Percentiles rank a stretch among this genome's conserved stretches.
phyloP scores from a whole-genome alignment of 2,888 invertebrate species.

The Trichopria drosophilae region DNA sequence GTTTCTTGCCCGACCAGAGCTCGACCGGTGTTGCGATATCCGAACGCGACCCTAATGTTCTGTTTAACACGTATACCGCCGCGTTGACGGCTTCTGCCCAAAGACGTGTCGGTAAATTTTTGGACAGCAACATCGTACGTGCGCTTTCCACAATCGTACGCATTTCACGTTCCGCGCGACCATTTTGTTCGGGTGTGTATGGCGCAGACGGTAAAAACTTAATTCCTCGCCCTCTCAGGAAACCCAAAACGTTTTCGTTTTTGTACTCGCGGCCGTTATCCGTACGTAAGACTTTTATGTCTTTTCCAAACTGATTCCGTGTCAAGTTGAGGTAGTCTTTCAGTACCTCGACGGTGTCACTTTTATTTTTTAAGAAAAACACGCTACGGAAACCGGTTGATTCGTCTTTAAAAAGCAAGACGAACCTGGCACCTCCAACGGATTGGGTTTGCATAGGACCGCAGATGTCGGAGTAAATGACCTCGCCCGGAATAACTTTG shows the following conservation, averaged over 20 bases:
- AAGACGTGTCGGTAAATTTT: slow-evolving; percentile 19
- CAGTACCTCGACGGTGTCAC: slow-evolving; percentile 4
- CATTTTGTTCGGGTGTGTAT: slow-evolving; percentile 37
- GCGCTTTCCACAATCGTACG: slow-evolving; percentile 35
- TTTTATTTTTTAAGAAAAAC: slow-evolving; percentile 17
- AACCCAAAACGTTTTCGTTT: slow-evolving; percentile 8
- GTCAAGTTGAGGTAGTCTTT: slow-evolving; percentile 8
- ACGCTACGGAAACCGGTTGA: slow-evolving; percentile 14
- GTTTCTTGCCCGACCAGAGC: slow-evolving; percentile 29
- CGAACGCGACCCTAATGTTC: slow-evolving; percentile 21
- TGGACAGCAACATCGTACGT: slow-evolving; percentile 31
- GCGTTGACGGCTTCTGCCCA: slow-evolving; percentile 34
- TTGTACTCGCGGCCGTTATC: slow-evolving; percentile 26
- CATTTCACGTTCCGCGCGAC: slow-evolving; percentile 34
- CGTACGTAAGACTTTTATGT: slow-evolving; percentile 22
- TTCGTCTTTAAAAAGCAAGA: slow-evolving; percentile 25
- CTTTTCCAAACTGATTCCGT: slow-evolving; percentile 18
- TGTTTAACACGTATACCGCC: slow-evolving; percentile 22
- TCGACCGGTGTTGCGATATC: slow-evolving; percentile 21
- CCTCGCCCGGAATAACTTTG: neutral
- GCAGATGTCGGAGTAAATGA: too few species aligned
- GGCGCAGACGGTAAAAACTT: slow-evolving; percentile 29
- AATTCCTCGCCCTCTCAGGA: slow-evolving; percentile 26
- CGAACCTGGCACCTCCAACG: slow-evolving; percentile 12
- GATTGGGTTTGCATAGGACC: neutral